Percentiles rank a stretch among this genome's conserved stretches.
Evolutionary conservation across 2,888 invertebrate genomes (phyloP).

Genomic region (Sinhomidia bicolor): DNA sequence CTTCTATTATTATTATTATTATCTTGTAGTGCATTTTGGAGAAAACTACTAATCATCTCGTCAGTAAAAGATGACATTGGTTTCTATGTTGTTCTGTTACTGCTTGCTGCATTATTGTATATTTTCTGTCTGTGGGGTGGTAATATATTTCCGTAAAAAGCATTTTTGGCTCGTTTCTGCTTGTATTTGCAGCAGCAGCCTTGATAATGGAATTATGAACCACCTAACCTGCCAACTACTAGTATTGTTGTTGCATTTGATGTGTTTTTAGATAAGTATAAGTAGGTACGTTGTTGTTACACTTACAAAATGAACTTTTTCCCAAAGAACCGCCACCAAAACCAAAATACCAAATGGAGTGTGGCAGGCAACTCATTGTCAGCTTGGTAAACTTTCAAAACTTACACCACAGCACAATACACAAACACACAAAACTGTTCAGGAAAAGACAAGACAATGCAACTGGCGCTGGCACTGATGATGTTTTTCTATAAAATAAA

Average conservation of each 20-base stretch:
- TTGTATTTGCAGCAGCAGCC: background rate
- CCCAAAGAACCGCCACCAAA: background rate
- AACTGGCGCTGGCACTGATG: background rate
- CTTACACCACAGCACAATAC: background rate
- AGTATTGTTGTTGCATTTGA: background rate
- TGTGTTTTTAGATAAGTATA: background rate
- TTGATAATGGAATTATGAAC: conserved; percentile 16
- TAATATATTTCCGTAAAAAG: background rate
- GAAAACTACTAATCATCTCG: conserved; percentile 8
- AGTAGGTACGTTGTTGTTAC: background rate
- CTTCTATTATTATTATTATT: background rate
- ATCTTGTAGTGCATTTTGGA: background rate
- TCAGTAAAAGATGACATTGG: background rate
- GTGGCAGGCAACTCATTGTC: too few species aligned
- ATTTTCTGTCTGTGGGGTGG: background rate
- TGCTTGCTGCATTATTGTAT: background rate
- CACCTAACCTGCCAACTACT: background rate
- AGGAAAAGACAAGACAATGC: too few species aligned
- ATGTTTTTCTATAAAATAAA: background rate
- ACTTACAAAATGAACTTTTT: background rate
- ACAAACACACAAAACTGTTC: too few species aligned
- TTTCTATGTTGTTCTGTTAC: too few species aligned
- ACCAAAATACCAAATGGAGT: background rate
- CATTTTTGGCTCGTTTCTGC: too few species aligned
- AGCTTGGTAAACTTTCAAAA: background rate